Percentiles rank a stretch among this genome's conserved stretches.
Conservation (phyloP, 2,888 invertebrate genomes). For the Epistrophe grossulariae region DNA sequence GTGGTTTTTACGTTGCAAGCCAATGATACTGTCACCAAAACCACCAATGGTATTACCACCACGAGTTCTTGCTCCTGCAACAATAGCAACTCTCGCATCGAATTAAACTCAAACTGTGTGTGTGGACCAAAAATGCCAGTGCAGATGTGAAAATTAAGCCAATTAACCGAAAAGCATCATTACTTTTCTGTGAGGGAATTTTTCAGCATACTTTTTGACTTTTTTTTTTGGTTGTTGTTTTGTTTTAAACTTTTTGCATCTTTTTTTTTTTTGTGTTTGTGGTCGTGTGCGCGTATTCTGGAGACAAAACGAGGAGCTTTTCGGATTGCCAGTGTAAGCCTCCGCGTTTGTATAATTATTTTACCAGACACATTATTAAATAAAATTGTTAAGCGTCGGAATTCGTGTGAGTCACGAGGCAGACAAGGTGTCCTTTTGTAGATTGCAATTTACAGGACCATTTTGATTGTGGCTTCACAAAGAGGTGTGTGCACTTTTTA, state of each 20-base stretch:
- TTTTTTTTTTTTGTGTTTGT: constrained; percentile 13
- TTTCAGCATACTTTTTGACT: constrained; percentile 7
- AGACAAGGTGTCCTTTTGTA: constrained; percentile 51
- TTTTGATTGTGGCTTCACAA: constrained; percentile 24
- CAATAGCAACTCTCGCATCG: neutral
- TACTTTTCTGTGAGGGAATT: constrained; percentile 25
- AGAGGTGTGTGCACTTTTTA: constrained; percentile 2
- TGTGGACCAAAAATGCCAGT: constrained; percentile 28
- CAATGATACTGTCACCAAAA: constrained; percentile 38
- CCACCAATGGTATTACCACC: constrained; percentile 8
- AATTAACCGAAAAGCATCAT: constrained; percentile 57
- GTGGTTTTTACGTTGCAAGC: constrained; percentile 41
- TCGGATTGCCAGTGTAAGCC: constrained; percentile 39
- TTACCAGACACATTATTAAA: constrained; percentile 57
- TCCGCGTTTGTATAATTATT: constrained; percentile 52
- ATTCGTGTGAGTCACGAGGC: constrained; percentile 28
- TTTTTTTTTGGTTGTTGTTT: no score
- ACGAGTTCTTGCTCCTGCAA: neutral
- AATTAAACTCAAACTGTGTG: constrained; percentile 33
- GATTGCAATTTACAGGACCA: constrained; percentile 33
- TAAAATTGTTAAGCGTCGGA: constrained; percentile 40
- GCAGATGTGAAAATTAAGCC: constrained; percentile 54
- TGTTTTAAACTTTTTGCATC: neutral
- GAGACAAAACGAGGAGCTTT: constrained; percentile 49
- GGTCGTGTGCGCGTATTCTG: constrained; percentile 1